phyloP scores from a whole-genome alignment of 2,797 vertebrate genomes.

The Propithecus deckenii region DNA sequence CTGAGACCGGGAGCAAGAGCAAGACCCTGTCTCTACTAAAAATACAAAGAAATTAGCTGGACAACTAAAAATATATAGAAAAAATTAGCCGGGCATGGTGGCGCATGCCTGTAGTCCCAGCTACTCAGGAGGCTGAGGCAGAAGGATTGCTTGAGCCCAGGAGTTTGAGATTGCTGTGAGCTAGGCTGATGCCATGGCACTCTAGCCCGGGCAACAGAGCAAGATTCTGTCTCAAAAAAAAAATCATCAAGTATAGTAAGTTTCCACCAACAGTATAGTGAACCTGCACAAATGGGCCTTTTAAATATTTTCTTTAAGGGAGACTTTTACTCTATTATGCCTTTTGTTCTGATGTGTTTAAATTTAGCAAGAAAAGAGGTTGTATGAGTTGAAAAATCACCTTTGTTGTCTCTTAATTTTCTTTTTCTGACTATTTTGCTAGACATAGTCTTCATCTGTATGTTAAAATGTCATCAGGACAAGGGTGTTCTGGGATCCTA shows the following conservation, averaged over 20 bases:
- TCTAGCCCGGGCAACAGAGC: no score
- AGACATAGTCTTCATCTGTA: not conserved
- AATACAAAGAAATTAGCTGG: no score
- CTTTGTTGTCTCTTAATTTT: not conserved
- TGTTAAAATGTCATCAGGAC: not conserved
- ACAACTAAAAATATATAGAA: no score
- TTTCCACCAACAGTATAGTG: not conserved
- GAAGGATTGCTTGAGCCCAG: no score
- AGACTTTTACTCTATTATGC: not conserved
- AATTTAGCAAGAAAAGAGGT: not conserved
- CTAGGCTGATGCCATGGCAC: no score
- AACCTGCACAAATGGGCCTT: not conserved
- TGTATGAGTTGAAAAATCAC: not conserved
- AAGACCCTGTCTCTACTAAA: no score
- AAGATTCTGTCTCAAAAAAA: no score
- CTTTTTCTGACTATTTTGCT: not conserved
- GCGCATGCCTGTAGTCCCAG: no score
- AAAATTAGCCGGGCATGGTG: no score
- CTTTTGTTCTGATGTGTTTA: constrained; percentile 11
- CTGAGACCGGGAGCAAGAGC: no score
- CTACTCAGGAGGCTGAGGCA: no score
- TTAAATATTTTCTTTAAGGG: not conserved
- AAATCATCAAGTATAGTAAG: not conserved
- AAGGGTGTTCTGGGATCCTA: not conserved
- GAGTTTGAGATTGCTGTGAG: no score